A percentile compares a stretch with the other conserved stretches of the same genome.
Conservation (phyloP, 1,140 invertebrate species). For the Proales similis region DNA sequence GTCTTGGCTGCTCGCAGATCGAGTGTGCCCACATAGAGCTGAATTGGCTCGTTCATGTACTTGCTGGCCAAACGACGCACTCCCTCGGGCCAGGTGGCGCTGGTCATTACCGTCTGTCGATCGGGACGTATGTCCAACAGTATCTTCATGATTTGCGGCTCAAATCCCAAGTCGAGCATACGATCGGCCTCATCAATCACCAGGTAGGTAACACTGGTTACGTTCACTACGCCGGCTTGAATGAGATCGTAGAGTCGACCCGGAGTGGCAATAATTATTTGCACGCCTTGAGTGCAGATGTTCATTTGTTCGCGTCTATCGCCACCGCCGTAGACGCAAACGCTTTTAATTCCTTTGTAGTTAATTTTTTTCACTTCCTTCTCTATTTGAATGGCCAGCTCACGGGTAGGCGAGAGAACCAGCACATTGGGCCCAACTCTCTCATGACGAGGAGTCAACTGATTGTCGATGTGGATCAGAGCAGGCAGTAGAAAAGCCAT, state of each 20-base stretch:
- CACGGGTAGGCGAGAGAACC: constrained; percentile 77
- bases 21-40: constrained; percentile 76
- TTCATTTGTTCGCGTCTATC: constrained; percentile 67
- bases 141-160: constrained; percentile 74
- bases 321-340: constrained; percentile 80
- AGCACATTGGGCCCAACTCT: constrained; percentile 73
- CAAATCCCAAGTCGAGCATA: constrained; percentile 78
- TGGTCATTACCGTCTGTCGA: constrained; percentile 75
- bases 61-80: constrained; percentile 70
- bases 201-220: constrained; percentile 50
- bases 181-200: constrained; percentile 73
- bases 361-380: constrained; percentile 76
- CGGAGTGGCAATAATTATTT: constrained; percentile 81
- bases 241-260: constrained; percentile 75
- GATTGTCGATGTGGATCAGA: constrained; percentile 76
- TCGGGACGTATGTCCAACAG: constrained; percentile 66
- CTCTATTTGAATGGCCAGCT: constrained; percentile 82
- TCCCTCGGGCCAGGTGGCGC: constrained; percentile 78
- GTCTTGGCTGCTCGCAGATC: constrained; percentile 73
- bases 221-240: constrained; percentile 52
- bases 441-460: constrained; percentile 62
- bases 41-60: constrained; percentile 78
- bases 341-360: constrained; percentile 70
- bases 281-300: constrained; percentile 63
- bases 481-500: constrained; percentile 81